Evolutionary conservation across 1,140 invertebrate genomes (phyloP), one percentile per base, ranked within the genome.

Genomic region (Metaphire vulgaris): DNA sequence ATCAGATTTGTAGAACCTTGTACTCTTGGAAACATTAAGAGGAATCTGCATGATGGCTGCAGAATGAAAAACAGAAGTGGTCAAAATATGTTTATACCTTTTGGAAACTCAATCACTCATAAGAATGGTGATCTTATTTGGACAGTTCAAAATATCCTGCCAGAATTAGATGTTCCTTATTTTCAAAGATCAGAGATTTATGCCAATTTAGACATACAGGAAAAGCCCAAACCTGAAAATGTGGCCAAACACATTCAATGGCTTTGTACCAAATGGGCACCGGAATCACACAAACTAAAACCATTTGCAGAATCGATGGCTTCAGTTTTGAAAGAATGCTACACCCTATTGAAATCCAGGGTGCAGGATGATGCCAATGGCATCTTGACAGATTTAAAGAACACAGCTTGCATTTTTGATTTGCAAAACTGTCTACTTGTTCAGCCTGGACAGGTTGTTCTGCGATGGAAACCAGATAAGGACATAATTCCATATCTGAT

Each of bases 401-500:
- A 69, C 26, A 28, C 30, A 26, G 6, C 67, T 28, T 28, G n/a
- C 56, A 26, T 73, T 33, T 73, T 41, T 33, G 34, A 34, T 2
- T 26, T 41, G 21, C 16, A 34, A 1, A 41, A 26, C n/a, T 28
- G 26, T 14, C 6, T 56, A 2, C 75, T 83, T 69, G 74, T 81
- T 21, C 56, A 72, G 70, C 74, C 81, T 32, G 72, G 76, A 1
- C 70, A 72, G 30, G 74, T 81, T 33, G 79, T 81, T 16, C 79
- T 78, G 0, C 28, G 78, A 1, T 76, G 81, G 32, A 74, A 67
- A 14, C 29, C 74, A 31, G 29, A 66, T 0, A 78, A 82, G 56
- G 76, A 78, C 65, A 82, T 82, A 31, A 67, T 68, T 30, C 81
- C 79, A 1, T 80, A 77, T 56, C 68, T 83, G 14, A 74, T 77